phyloP scores from a whole-genome alignment of 2,888 invertebrate genomes.

The Athripsodes cinereus region DNA sequence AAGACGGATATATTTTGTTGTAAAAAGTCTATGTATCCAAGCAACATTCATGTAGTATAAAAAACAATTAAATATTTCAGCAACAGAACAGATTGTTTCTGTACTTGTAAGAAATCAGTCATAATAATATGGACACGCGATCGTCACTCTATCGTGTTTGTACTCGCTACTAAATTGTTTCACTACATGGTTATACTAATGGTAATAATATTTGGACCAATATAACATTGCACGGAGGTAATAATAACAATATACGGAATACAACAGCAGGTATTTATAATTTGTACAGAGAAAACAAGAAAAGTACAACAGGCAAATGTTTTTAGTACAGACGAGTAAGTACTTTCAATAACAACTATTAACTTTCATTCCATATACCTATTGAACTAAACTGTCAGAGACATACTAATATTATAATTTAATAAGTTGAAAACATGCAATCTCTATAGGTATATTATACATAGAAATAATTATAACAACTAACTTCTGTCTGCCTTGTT shows the following conservation, averaged over 20 bases:
- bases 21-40: too few relatives aligned
- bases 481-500: too few relatives aligned
- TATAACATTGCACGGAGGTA: background rate
- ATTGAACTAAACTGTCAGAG: conserved; percentile 1
- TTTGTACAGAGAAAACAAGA: background rate
- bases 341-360: background rate
- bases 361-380: background rate
- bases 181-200: background rate
- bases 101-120: background rate
- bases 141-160: background rate
- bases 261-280: too few relatives aligned
- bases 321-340: too few relatives aligned
- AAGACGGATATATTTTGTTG: too few relatives aligned
- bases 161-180: background rate
- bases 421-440: background rate
- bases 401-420: background rate
- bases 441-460: too few relatives aligned
- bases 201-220: background rate
- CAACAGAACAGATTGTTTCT: too few relatives aligned
- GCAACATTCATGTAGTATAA: too few relatives aligned
- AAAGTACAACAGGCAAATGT: background rate
- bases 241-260: background rate
- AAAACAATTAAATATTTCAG: too few relatives aligned
- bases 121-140: background rate
- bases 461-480: too few relatives aligned